phyloP scores from a whole-genome alignment of 2,797 vertebrate species.

The Buphagus erythrorhynchus region DNA sequence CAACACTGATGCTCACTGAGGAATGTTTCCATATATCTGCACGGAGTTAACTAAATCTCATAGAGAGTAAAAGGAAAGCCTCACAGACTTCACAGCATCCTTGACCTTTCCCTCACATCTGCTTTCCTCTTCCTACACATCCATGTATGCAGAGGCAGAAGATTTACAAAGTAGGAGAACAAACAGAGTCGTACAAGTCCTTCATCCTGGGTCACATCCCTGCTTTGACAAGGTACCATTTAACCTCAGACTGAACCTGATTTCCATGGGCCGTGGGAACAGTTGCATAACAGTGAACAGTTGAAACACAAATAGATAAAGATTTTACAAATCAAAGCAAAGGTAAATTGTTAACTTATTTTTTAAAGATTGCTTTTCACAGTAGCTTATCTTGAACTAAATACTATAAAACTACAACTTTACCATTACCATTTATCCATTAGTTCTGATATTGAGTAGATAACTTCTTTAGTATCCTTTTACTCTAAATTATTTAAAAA shows the following conservation, averaged over 20 bases:
- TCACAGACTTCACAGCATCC: constrained; percentile 15
- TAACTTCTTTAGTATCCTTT: background rate
- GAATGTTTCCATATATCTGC: background rate
- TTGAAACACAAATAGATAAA: background rate
- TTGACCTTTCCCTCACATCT: constrained; percentile 57
- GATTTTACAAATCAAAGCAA: background rate
- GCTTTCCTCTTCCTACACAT: background rate
- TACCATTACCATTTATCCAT: background rate
- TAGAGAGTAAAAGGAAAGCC: background rate
- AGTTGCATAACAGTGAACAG: background rate
- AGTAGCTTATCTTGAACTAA: background rate
- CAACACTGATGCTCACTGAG: background rate
- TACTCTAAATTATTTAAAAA: background rate
- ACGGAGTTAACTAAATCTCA: background rate
- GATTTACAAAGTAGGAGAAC: background rate
- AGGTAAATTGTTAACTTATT: background rate
- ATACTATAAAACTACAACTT: background rate
- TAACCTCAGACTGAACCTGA: constrained; percentile 33
- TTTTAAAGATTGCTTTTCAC: background rate
- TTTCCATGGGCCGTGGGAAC: background rate
- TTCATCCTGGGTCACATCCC: constrained; percentile 18
- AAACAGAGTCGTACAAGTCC: background rate
- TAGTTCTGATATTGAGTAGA: background rate
- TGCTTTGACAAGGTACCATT: background rate
- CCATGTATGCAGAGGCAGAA: background rate